Base-by-base conservation (phyloP, 2,113 vertebrate genomes). In the Pelobates fuscus region DNA sequence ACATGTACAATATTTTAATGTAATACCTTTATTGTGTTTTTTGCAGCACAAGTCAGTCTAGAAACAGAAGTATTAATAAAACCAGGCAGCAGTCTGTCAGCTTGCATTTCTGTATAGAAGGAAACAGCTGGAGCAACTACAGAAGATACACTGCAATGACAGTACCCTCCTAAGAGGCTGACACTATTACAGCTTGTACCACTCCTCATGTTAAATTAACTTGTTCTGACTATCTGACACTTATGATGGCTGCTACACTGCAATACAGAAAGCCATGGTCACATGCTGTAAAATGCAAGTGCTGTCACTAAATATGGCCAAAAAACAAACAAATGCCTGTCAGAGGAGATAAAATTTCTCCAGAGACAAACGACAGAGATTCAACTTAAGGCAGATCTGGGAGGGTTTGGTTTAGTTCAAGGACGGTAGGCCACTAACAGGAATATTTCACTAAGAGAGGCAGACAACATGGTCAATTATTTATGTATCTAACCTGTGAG, bases 201-300 rank as follows among this genome's bases (percentile, higher is more conserved):
- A 84, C 77, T 79, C 80, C 82, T 41, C 57, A 55, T 1, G 0
- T 67, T 85, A 86, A 92, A 93, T 91, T 93, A 89, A 90, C 87
- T 91, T 85, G 86, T 91, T 88, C 84, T 88, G 90, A 90, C 86
- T 78, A 68, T 83, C 80, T 90, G 90, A 92, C 90, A 89, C 86
- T 78, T 83, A 84, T 85, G 85, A 79, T 14, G 69, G 83, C 80
- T 71, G 80, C 82, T 43, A 81, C 2, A 21, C 23, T 23, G 17
- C 55, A 78, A 83, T 77, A 79, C 80, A 67, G 80, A 83, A 11
- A 86, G 82, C 78, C 14, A 0, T 66, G 89, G 86, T 90, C 89
- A 77, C 85, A 84, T 65, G 78, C 83, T 86, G 81, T 71, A 80
- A 79, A 70, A 63, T 77, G 86, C 84, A 54, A 17, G 75, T 82